A percentile compares a stretch with the other conserved stretches of the same genome.
Evolutionary conservation across 2,113 vertebrate genomes (phyloP).

Genomic region (Synodontis membranacea): DNA sequence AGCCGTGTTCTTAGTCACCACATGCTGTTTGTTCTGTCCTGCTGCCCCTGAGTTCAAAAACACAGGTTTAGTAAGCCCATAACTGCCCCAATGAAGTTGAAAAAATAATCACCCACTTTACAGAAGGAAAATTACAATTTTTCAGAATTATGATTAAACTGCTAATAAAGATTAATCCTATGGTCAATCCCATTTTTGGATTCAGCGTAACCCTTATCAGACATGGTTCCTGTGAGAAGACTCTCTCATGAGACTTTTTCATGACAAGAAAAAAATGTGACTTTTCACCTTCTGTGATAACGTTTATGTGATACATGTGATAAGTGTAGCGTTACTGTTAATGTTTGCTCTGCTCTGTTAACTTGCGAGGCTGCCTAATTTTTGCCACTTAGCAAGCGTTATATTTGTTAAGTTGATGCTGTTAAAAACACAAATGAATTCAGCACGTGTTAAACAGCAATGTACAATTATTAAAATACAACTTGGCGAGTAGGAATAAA

Average conservation of each 20-base stretch:
- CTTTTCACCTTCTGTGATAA: background rate
- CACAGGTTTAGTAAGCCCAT: background rate
- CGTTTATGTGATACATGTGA: background rate
- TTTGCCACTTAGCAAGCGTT: background rate
- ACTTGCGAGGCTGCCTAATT: background rate
- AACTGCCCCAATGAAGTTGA: background rate
- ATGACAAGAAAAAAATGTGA: background rate
- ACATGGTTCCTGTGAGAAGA: background rate
- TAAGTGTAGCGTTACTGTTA: background rate
- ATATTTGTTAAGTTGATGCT: background rate
- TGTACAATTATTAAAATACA: too few relatives aligned
- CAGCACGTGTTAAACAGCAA: too few relatives aligned
- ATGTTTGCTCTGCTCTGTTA: background rate
- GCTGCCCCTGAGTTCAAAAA: slow-evolving; percentile 81
- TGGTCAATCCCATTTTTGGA: background rate
- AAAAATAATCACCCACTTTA: background rate
- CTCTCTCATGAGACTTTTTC: background rate
- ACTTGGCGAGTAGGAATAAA: too few relatives aligned
- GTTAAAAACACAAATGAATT: too few relatives aligned
- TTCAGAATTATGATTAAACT: background rate
- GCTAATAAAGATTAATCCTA: background rate
- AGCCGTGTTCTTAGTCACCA: slow-evolving; percentile 94
- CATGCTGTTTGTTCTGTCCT: slow-evolving; percentile 95
- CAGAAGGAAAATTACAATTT: background rate
- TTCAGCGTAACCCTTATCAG: background rate